Base-by-base conservation (phyloP, 2,797 vertebrate species). In the Xiphophorus birchmanni region DNA sequence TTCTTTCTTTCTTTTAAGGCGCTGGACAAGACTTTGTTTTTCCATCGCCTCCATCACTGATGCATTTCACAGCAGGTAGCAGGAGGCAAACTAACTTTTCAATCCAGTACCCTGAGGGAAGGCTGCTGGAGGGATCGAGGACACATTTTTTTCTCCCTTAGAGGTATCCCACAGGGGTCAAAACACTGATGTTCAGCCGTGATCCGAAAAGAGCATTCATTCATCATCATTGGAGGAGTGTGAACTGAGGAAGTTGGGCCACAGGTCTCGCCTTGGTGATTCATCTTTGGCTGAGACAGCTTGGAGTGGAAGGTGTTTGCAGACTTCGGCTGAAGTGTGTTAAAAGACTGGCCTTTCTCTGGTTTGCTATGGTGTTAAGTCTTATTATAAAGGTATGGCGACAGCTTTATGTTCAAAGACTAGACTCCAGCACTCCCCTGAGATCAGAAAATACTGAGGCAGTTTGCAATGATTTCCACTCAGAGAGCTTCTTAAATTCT, bases 221-320 rank as follows among this genome's bases (percentile, higher is more conserved):
- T 93, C 63, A 84, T 94, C 93, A 92, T 87, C 71, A 84, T 93
- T 93, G 92, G 87, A 84, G 74, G 87, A 90, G 89, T 82, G 87
- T 35, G 47, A 79, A 79, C 75, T 81, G 80, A 85, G 52, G 75
- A 76, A 82, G 76, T 72, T 78, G 73, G 45, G 75, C 67, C 79
- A 67, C 60, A 12, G 48, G 65, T 78, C 73, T 84, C 8, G 52
- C 78, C 74, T 82, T 7, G 76, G 85, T 87, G 87, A 92, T 94
- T 91, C 85, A 91, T 94, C 88, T 90, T 88, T 40, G 40, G 87
- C 87, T 69, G 44, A 80, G 76, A 71, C 84, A 78, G 63, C 72
- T 78, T 74, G 71, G 83, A 90, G 82, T 74, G 84, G 88, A 81
- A 87, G 74, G 76, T 23, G 52, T 85, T 81, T 82, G 77, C 75